Evolutionary conservation across 2,113 vertebrate species (phyloP), one percentile per base, ranked within the genome.

Genomic region (Bubo bubo): DNA sequence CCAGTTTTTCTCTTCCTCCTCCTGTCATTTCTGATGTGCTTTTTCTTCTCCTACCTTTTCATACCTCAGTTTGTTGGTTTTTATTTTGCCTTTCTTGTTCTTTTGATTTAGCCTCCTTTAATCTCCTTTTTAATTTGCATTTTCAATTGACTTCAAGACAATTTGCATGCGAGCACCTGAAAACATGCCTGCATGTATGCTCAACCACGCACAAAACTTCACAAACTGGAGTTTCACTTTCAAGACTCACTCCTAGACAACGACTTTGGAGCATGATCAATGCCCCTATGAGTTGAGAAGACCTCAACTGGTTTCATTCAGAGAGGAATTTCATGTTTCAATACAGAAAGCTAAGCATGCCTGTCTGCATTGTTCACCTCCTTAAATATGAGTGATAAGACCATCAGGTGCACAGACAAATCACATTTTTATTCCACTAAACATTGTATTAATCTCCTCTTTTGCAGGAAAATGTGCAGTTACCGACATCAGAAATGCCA

Each of bases 151-250:
- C 32, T 74, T 66, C n/a, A 66, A 66, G 55, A 37, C 24, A 53
- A 41, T 16, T 73, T 50, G 27, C 41, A 62, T 34, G 10, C 0
- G 2, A 76, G 35, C 58, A 35, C 27, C 24, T 45, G 26, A 56
- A 85, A 91, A 52, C 12, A 47, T 60, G 32, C 22, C n/a, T 63
- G 2, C 0, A 0, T 16, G 1, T 27, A 8, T 14, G 9, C 35
- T 94, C 23, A 37, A 10, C 19, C 17, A 60, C 1, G 3, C 14
- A 60, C 10, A 50, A 30, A 43, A 34, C 13, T 47, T 52, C 59
- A 93, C 14, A 56, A 59, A 63, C 11, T n/a, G 26, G 13, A 74
- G 45, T 53, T 55, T 60, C 12, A 8, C 37, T 88, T 85, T 64
- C 34, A 87, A 43, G 34, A 34, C 59, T 47, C 3, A 0, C 12